These are phyloP conservation scores for Macaca nemestrina DNA, from an alignment of 2,113 vertebrate genomes.

Conservation along the genomic window DNA sequence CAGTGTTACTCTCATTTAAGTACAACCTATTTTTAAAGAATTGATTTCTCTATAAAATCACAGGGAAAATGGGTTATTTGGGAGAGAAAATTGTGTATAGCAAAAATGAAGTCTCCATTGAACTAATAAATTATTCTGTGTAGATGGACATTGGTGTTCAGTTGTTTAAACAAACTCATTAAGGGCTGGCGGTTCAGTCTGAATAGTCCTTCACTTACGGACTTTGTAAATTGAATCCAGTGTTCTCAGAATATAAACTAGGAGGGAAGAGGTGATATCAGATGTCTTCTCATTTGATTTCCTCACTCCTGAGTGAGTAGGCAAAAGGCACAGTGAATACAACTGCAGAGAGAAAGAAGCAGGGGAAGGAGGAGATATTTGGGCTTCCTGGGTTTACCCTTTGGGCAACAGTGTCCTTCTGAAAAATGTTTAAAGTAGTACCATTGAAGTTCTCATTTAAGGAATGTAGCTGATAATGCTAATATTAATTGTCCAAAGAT, in stretches of 20 bases:
- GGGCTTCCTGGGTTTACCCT: neutral
- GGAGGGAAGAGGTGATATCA: too few species aligned
- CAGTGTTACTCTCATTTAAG: constrained; percentile 29
- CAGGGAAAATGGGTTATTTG: neutral
- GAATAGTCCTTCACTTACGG: neutral
- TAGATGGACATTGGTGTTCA: neutral
- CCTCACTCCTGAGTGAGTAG: neutral
- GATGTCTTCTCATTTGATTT: neutral
- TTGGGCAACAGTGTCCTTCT: neutral
- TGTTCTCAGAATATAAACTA: neutral
- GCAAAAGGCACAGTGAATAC: neutral
- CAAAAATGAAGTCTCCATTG: neutral
- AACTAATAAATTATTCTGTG: neutral
- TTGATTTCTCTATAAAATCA: neutral
- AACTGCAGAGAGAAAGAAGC: neutral
- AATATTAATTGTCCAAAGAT: neutral
- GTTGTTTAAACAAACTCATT: neutral
- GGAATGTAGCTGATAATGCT: neutral
- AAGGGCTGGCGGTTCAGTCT: neutral
- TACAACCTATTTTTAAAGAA: neutral
- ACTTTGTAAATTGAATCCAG: neutral
- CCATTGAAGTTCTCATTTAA: neutral
- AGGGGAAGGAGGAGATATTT: neutral
- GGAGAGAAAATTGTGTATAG: neutral
- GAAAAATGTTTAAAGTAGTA: neutral